These are phyloP conservation scores for Ricordea florida DNA, from an alignment of 92 coral and sea anemone genomes.

Conservation along the genomic window DNA sequence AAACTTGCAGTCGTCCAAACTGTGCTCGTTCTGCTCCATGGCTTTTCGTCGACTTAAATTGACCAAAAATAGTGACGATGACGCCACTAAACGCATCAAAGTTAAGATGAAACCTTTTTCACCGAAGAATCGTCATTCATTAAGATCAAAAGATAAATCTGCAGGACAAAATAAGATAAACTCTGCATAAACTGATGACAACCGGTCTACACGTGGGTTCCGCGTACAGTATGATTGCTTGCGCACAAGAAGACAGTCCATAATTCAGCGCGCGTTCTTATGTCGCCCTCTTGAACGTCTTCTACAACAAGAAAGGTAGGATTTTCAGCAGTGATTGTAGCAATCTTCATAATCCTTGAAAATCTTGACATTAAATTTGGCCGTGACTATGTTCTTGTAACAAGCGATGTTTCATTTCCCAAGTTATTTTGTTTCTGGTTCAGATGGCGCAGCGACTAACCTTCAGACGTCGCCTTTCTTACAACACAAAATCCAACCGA, in stretches of 20 bases:
- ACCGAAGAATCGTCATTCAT: too few relatives aligned
- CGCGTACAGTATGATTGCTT: slow-evolving; percentile 57
- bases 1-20: neutral
- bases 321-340: neutral
- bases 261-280: slow-evolving; percentile 69
- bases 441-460: slow-evolving; percentile 99
- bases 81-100: too few relatives aligned
- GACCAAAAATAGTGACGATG: too few relatives aligned
- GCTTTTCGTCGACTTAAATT: too few relatives aligned
- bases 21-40: neutral
- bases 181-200: too few relatives aligned
- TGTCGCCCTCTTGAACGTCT: slow-evolving; percentile 79
- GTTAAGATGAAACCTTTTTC: too few relatives aligned
- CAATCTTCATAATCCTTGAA: slow-evolving; percentile 70
- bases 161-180: too few relatives aligned
- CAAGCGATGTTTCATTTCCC: slow-evolving; percentile 2
- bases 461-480: slow-evolving; percentile 95
- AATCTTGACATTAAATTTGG: neutral
- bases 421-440: slow-evolving; percentile 14
- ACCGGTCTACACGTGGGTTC: slow-evolving; percentile 54
- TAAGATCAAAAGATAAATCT: too few relatives aligned
- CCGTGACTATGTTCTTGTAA: neutral
- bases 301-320: slow-evolving; percentile 44
- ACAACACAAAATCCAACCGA: slow-evolving; percentile 94
- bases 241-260: slow-evolving; percentile 55